Evolutionary conservation across 2,113 vertebrate species (phyloP).

Genomic region (Epinephelus lanceolatus): DNA sequence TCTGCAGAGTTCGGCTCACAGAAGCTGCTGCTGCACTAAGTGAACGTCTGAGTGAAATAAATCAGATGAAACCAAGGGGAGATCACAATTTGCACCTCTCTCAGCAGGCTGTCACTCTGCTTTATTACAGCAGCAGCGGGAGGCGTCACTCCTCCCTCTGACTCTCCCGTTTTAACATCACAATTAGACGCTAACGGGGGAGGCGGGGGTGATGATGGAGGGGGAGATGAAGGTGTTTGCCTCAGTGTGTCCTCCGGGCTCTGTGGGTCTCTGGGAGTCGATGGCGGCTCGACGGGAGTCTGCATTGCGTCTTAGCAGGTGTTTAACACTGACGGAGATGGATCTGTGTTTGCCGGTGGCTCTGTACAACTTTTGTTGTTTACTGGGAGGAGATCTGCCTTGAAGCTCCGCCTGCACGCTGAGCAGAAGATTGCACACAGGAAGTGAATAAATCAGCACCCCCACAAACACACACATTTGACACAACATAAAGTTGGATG

Average conservation of each 20-base stretch:
- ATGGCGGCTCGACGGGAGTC: too few relatives aligned
- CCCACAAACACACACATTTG: background rate
- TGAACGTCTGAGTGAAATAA: too few relatives aligned
- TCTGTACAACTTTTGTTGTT: background rate
- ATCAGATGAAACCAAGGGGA: background rate
- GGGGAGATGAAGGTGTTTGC: background rate
- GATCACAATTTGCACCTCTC: background rate
- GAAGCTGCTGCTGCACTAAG: too few relatives aligned
- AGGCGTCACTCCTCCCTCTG: background rate
- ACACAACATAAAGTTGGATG: background rate
- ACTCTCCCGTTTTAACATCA: background rate
- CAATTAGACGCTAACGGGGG: background rate
- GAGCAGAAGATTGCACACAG: background rate
- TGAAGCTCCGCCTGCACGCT: background rate
- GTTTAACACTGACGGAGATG: background rate
- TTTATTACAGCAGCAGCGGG: background rate
- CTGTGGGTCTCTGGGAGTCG: background rate
- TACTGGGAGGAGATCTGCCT: background rate
- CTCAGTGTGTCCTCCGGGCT: conserved; percentile 1
- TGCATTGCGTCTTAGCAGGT: background rate
- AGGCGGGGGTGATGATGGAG: too few relatives aligned
- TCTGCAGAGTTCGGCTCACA: too few relatives aligned
- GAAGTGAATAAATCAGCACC: conserved; percentile 7
- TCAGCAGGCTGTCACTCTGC: background rate
- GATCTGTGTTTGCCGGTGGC: too few relatives aligned